Evolutionary conservation across 2,888 invertebrate species (phyloP).

Genomic region (Drosophila koepferae): DNA sequence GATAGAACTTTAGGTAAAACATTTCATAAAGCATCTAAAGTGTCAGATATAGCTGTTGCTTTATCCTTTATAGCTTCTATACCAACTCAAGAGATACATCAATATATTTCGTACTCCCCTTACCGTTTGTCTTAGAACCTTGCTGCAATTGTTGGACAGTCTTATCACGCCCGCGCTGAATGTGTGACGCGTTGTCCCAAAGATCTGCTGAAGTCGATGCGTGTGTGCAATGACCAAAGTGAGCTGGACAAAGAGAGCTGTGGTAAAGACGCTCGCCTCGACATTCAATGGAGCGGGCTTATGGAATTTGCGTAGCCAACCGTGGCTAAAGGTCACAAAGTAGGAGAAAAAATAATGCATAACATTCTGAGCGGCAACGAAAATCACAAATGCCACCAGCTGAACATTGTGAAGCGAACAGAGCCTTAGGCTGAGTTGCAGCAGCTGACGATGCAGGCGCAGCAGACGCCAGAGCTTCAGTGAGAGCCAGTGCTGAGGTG

Average conservation of each 20-base stretch:
- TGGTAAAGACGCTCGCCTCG: not conserved
- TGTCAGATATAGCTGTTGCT: no score
- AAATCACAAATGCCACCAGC: slow-evolving; percentile 64
- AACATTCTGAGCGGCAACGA: slow-evolving; percentile 63
- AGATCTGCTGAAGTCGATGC: slow-evolving; percentile 32
- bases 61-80: no score
- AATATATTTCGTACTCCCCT: slow-evolving; percentile 2
- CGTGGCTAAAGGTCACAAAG: slow-evolving; percentile 60
- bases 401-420: slow-evolving; percentile 63
- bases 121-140: slow-evolving; percentile 37
- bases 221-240: slow-evolving; percentile 38
- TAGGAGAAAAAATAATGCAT: slow-evolving; percentile 76
- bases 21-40: no score
- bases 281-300: not conserved
- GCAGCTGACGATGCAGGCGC: slow-evolving; percentile 51
- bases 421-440: slow-evolving; percentile 52
- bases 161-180: slow-evolving; percentile 11
- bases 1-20: not conserved
- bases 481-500: slow-evolving; percentile 59
- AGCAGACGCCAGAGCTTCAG: slow-evolving; percentile 63
- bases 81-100: no score
- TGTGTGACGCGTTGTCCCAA: slow-evolving; percentile 18
- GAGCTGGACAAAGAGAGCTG: slow-evolving; percentile 44
- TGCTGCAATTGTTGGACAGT: slow-evolving; percentile 34
- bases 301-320: slow-evolving; percentile 30